phyloP scores from a whole-genome alignment of 2,797 vertebrate genomes.

The Discoglossus pictus region DNA sequence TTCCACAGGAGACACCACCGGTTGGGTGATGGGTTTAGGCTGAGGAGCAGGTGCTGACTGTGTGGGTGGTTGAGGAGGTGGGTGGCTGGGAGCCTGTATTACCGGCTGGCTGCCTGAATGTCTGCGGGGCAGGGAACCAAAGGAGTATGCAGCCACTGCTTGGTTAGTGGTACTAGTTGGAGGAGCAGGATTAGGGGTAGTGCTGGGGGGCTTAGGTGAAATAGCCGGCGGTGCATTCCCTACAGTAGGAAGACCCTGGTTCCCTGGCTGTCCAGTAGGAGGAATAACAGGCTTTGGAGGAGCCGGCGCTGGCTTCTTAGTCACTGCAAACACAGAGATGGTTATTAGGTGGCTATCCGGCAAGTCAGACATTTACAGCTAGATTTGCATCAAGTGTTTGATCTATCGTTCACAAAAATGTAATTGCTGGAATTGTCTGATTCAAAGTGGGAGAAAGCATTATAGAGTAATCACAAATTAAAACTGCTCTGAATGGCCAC shows the following conservation, averaged over 20 bases:
- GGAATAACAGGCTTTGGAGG: conserved; percentile 92
- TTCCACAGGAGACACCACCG: conserved; percentile 18
- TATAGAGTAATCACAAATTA: no score
- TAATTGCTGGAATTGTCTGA: no score
- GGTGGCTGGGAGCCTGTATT: conserved; percentile 89
- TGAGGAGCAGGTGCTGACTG: conserved; percentile 69
- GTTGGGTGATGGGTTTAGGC: conserved; percentile 55
- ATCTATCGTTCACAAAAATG: no score
- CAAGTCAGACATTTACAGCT: no score
- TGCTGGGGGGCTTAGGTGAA: conserved; percentile 71
- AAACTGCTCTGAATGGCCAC: no score
- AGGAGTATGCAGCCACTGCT: conserved; percentile 19
- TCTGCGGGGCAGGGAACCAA: conserved; percentile 76
- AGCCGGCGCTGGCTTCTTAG: conserved; percentile 93
- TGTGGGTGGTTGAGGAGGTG: conserved; percentile 87
- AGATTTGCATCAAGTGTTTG: no score
- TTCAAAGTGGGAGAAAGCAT: no score
- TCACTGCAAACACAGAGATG: conserved; percentile 69
- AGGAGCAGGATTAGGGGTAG: conserved; percentile 71
- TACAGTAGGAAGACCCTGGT: conserved; percentile 64
- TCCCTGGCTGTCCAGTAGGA: conserved; percentile 78
- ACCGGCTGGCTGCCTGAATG: conserved; percentile 83
- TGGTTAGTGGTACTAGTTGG: conserved; percentile 66
- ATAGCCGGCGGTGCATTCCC: conserved; percentile 74
- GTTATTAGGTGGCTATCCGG: no score